phyloP scores from a whole-genome alignment of 2,888 invertebrate genomes.

The Heliconius aoede region DNA sequence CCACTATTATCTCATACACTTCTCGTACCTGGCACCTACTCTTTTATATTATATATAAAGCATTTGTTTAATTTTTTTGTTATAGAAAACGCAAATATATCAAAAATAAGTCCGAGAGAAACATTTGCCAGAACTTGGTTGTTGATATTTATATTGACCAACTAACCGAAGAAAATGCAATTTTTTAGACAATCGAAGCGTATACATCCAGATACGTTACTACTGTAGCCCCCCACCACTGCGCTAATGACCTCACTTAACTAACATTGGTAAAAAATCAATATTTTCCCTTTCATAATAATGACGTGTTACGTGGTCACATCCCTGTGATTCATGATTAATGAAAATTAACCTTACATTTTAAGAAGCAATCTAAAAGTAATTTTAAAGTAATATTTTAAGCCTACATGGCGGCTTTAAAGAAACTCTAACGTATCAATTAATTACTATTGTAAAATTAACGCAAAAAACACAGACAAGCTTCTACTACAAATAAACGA shows the following conservation, averaged over 20 bases:
- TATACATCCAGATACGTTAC: background rate
- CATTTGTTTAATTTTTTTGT: background rate
- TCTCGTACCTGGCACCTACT: background rate
- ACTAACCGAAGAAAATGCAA: too few species aligned
- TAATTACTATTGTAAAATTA: background rate
- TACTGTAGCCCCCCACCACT: background rate
- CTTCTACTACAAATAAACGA: background rate
- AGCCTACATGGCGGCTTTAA: too few species aligned
- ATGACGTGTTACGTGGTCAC: background rate
- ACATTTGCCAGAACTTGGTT: too few species aligned
- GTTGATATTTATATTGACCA: too few species aligned
- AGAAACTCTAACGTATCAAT: too few species aligned
- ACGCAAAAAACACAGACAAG: background rate
- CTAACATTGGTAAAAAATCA: background rate
- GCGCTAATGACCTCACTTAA: too few species aligned
- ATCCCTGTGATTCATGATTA: background rate
- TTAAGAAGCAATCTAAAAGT: too few species aligned
- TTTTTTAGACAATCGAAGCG: background rate
- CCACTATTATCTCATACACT: background rate
- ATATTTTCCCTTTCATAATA: background rate
- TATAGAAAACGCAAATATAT: background rate
- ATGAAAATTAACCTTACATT: too few species aligned
- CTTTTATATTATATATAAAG: background rate
- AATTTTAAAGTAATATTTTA: too few species aligned
- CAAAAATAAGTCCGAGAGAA: too few species aligned